Evolutionary conservation across 2,113 vertebrate species (phyloP).

Genomic region (Tauraco erythrolophus): DNA sequence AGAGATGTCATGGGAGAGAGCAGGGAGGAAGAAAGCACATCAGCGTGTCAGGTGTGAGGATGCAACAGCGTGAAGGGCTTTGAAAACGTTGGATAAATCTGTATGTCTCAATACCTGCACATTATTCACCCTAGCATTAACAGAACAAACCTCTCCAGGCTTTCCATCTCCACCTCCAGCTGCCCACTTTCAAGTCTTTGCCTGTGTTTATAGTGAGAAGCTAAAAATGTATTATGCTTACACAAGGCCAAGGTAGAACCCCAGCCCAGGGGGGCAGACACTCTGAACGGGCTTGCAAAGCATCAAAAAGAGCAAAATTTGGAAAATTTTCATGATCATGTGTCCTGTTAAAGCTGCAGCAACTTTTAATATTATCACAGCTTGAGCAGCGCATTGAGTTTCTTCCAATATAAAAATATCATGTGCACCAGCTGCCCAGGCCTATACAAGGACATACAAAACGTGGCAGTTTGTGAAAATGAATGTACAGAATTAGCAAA

Average conservation of each 20-base stretch:
- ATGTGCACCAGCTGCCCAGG: accelerated
- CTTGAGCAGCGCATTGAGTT: accelerated
- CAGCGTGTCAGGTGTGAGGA: not conserved
- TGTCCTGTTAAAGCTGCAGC: not conserved
- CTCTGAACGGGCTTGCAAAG: not conserved
- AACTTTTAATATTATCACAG: too few relatives aligned
- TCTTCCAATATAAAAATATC: not conserved
- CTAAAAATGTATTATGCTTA: not conserved
- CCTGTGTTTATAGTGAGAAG: not conserved
- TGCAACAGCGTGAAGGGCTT: not conserved
- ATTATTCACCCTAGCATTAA: not conserved
- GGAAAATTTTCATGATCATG: accelerated
- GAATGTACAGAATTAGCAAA: accelerated
- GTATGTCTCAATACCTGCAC: not conserved
- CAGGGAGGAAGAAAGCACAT: not conserved
- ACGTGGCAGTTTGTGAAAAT: accelerated
- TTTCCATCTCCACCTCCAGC: not conserved
- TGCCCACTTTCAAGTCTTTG: not conserved
- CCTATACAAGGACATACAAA: not conserved
- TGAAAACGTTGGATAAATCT: not conserved
- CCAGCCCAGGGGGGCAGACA: too few relatives aligned
- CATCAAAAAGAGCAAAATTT: not conserved
- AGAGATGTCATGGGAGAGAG: not conserved
- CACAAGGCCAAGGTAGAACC: not conserved
- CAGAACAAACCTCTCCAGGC: not conserved